Base-by-base conservation (phyloP, 2,797 vertebrate genomes). In the Notolabrus celidotus region DNA sequence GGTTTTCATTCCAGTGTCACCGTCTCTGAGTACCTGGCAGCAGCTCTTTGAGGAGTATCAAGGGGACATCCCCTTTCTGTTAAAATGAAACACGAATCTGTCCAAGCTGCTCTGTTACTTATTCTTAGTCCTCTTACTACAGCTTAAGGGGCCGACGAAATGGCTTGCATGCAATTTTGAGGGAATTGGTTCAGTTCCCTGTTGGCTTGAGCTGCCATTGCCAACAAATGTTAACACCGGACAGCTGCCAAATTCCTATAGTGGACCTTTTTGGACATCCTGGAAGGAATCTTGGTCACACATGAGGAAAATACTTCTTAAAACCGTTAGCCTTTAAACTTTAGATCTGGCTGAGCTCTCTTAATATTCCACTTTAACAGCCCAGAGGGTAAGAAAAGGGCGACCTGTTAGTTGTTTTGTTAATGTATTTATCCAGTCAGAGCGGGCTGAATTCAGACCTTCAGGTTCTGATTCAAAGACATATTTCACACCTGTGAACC, bases 1-100 rank as follows among this genome's bases (percentile, higher is more conserved):
- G 33, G 7, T 52, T 42, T 63, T 55, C 19, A 17, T 54, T 43
- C 42, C 49, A 34, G 29, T 57, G 45, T 53, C 34, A 0, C n/a
- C 2, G n/a, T 34, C 38, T 58, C 49, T 50, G 4, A 65, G 56
- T 46, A 66, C 12, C 68, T 79, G 76, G 79, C 63, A 41, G 10
- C 61, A n/a, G n/a, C n/a, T n/a, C n/a, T 74, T 19, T 55, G 33
- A 56, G 22, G 81, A 66, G 53, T 23, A 58, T 68, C 67, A 45
- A 60, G 67, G 51, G 71, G 29, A 76, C 76, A 66, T 64, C 67
- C 47, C 22, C 47, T 68, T 83, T 67, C 54, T 72, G 73, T 77
- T 83, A 41, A 80, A 80, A 83, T 75, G 71, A 88, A 89, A 86
- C 75, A 54, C 29, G 10, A 82, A 71, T 75, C 77, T 17, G 1